Base-by-base conservation (phyloP, 2,113 vertebrate species). In the Pterophyllum scalare region DNA sequence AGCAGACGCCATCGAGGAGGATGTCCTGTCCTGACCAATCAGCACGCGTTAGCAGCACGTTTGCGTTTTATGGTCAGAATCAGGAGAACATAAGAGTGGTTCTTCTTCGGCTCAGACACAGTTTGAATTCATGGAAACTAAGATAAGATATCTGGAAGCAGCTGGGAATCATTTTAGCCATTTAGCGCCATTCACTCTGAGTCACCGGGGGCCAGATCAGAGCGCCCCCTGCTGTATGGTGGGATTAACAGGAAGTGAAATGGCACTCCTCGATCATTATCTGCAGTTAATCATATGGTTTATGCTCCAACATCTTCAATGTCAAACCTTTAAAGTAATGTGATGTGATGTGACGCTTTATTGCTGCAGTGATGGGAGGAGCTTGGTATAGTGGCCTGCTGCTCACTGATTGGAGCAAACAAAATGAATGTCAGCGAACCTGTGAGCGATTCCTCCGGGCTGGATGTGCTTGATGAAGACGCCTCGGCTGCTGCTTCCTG, bases 391-490 rank as follows among this genome's bases (percentile, higher is more conserved):
- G 13, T 57, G 72, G 24, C 3, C 52, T 75, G 28, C 49, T 54
- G 40, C 49, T 33, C 12, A 54, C 28, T 57, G 52, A 75, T 17
- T 35, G 33, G 72, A 38, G 3, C 43, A 58, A 54, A 58, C 9
- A 54, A 38, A 57, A 33, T 13, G 35, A 3, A 4, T 3, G 11
- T 72, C 14, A 43, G 14, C n/a, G 24, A 65, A 85, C 98, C 97
- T 98, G 96, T 97, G 97, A 8, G 97, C 98, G 75, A 98, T 81
- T 79, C 98, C 96, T 89, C 97, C 98, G 2, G 96, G 96, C 89
- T 99, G 98, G 59, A 99, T 95, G 84, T 99, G 97, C 88, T 96
- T 97, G 88, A 99, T 95, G 56, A 98, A 98, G 81, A 99, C 97
- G 4, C 96, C 96, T 33, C 93, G 95, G 78, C 96, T 92, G 89